These are phyloP conservation scores for Drosophila prosaltans DNA, from an alignment of 1,140 invertebrate genomes.

Conservation along the genomic window DNA sequence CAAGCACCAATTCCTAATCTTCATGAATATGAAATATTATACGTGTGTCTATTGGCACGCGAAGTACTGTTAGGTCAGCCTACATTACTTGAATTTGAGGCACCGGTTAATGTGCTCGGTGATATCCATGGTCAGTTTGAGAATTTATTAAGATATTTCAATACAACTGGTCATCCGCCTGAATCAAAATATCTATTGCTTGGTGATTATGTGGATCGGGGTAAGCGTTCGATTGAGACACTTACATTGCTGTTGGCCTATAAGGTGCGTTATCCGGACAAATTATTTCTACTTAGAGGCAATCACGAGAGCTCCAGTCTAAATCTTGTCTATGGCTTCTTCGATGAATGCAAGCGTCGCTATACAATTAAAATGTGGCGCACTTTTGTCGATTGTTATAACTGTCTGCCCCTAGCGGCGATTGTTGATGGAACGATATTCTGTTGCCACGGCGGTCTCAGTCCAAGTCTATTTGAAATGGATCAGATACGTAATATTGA, in stretches of 20 bases:
- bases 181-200: constrained; percentile 99
- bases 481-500: constrained; percentile 94
- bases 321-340: constrained; percentile 97
- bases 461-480: constrained; percentile 94
- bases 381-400: constrained; percentile 94
- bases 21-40: constrained; percentile 96
- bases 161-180: constrained; percentile 99
- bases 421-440: constrained; percentile 98
- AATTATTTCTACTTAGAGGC: constrained; percentile 91
- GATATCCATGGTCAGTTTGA: constrained; percentile 99
- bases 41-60: constrained; percentile 95
- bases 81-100: constrained; percentile 97
- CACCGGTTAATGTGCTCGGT: constrained; percentile 98
- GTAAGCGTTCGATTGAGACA: constrained; percentile 93
- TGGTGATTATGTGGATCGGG: constrained; percentile 93
- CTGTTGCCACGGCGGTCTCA: constrained; percentile 97
- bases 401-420: constrained; percentile 97
- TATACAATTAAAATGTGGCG: constrained; percentile 99
- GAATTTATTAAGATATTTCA: constrained; percentile 97
- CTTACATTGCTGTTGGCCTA: constrained; percentile 97
- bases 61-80: constrained; percentile 99
- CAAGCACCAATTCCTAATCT: constrained; percentile 83
- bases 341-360: constrained; percentile 97
- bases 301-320: constrained; percentile 93
- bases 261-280: constrained; percentile 95